Conservation (phyloP, 1,140 invertebrate genomes). For the Callitettix versicolor region DNA sequence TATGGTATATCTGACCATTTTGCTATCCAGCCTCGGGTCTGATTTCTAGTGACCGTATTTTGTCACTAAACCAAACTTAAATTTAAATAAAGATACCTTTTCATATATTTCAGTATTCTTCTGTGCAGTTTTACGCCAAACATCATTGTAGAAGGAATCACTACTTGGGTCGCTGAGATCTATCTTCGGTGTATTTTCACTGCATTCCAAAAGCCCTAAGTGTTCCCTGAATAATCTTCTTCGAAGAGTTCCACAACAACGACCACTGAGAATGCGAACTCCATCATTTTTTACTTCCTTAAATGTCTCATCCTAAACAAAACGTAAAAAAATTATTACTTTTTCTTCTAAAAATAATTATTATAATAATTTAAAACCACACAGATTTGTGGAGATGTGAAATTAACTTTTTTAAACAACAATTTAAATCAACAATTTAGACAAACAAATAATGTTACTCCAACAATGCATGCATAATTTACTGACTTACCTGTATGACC, state of each 20-base stretch:
- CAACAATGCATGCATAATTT: background rate
- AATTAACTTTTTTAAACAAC: background rate
- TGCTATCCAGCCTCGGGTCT: too few species aligned
- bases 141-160: slow-evolving; percentile 65
- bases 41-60: too few species aligned
- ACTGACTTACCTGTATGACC: slow-evolving; percentile 51
- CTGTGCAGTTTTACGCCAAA: slow-evolving; percentile 67
- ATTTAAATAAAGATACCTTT: slow-evolving; percentile 49
- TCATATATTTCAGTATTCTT: slow-evolving; percentile 80
- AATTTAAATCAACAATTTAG: background rate
- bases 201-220: slow-evolving; percentile 45
- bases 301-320: slow-evolving; percentile 64
- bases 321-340: background rate
- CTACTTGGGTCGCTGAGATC: slow-evolving; percentile 62
- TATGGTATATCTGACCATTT: too few species aligned
- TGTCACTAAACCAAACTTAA: too few species aligned
- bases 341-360: background rate
- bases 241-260: slow-evolving; percentile 73
- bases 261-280: slow-evolving; percentile 63
- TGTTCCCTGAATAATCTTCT: slow-evolving; percentile 85
- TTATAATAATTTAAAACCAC: background rate
- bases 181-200: slow-evolving; percentile 31
- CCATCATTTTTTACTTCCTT: slow-evolving; percentile 71
- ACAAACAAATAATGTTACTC: background rate
- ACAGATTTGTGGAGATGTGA: background rate